Conservation (phyloP, 2,888 invertebrate species). For the Cremastinae sp. region DNA sequence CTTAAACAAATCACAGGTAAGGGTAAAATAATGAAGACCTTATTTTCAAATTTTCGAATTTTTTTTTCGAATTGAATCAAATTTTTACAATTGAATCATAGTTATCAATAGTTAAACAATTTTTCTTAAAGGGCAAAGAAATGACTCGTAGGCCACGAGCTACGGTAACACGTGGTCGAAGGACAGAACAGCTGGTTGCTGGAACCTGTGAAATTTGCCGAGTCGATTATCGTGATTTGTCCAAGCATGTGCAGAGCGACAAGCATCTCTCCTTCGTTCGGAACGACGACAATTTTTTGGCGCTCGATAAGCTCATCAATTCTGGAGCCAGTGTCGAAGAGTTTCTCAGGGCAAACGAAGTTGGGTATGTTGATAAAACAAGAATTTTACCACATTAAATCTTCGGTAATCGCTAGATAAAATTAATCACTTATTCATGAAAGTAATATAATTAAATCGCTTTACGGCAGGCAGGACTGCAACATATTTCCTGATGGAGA, state of each 20-base stretch:
- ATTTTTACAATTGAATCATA: background rate
- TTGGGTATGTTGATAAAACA: constrained; percentile 67
- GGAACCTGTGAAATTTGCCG: constrained; percentile 93
- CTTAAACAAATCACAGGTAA: constrained; percentile 74
- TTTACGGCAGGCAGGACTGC: constrained; percentile 73
- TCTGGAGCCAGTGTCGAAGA: constrained; percentile 86
- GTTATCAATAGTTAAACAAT: constrained; percentile 3
- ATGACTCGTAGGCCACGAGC: constrained; percentile 80
- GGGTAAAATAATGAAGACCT: background rate
- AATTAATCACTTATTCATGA: background rate
- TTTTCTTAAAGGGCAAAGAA: constrained; percentile 74
- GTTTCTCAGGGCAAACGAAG: constrained; percentile 83
- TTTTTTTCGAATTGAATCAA: background rate
- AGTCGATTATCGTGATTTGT: constrained; percentile 86
- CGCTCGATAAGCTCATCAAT: constrained; percentile 87
- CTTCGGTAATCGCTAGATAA: background rate
- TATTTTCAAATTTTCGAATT: too few relatives aligned
- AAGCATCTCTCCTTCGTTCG: constrained; percentile 88
- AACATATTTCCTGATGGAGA: constrained; percentile 74
- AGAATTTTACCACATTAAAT: background rate
- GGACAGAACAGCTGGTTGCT: constrained; percentile 77
- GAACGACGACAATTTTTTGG: constrained; percentile 88
- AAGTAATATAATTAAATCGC: constrained; percentile 19
- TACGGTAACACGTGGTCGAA: constrained; percentile 76
- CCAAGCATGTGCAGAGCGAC: constrained; percentile 87